phyloP scores from a whole-genome alignment of 2,797 vertebrate species.

The Anisognathus igniventris region DNA sequence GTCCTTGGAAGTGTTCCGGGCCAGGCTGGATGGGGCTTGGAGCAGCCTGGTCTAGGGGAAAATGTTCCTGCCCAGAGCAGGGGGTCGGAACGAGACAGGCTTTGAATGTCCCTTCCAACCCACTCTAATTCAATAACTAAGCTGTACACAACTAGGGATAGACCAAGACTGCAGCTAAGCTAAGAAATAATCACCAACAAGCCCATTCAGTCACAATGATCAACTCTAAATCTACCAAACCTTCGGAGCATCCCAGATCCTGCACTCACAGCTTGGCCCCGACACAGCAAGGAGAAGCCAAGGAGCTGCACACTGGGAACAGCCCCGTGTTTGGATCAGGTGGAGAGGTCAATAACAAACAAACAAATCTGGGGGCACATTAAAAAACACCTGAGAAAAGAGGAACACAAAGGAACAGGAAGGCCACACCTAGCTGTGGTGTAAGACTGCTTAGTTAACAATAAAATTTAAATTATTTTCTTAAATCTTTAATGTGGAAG shows the following conservation, averaged over 20 bases:
- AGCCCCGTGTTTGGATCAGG: not conserved
- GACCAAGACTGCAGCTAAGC: not conserved
- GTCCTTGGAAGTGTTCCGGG: not conserved
- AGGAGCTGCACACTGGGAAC: not conserved
- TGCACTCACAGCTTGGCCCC: not conserved
- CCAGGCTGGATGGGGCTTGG: not conserved
- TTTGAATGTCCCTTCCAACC: not conserved
- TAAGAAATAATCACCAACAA: not conserved
- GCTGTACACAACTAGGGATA: fast-evolving
- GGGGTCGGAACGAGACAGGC: fast-evolving
- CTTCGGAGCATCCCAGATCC: not conserved
- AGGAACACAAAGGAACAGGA: not conserved
- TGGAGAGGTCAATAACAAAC: not conserved
- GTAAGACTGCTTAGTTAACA: not conserved
- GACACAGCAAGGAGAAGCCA: fast-evolving
- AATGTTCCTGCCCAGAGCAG: not conserved
- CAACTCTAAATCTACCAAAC: not conserved
- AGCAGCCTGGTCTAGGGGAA: not conserved
- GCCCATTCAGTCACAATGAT: not conserved
- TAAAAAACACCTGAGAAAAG: not conserved
- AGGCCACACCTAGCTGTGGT: not conserved
- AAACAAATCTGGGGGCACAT: no score
- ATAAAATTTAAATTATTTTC: not conserved
- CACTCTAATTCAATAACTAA: not conserved
- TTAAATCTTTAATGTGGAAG: not conserved